Base-by-base conservation (phyloP, 2,113 vertebrate genomes). In the Gymnarchus niloticus region DNA sequence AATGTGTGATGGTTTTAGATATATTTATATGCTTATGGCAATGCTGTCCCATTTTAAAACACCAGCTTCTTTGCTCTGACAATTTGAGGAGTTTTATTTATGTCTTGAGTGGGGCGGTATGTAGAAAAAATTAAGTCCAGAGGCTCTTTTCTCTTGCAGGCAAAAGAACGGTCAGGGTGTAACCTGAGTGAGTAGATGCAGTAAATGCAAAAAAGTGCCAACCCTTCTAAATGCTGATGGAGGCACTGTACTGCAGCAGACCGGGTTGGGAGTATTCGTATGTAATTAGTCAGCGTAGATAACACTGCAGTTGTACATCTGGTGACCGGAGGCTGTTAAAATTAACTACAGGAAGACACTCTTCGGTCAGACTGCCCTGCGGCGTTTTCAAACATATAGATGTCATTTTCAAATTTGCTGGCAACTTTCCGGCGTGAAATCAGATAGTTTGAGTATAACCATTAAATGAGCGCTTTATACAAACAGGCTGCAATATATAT, bases 211-310 rank as follows among this genome's bases (percentile, higher is more conserved):
- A n/a, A 77, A 73, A 87, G 77, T 83, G 65, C 83, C 86, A 57
- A 52, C 59, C 82, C 86, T 87, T 85, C 88, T 21, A 61, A 23
- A 90, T 89, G 88, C 85, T 86, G 88, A 90, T 90, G 84, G 61
- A 49, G 69, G 56, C 41, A 6, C 12, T 14, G 41, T 81, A 86
- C 86, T 84, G 59, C 84, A 54, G 65, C 80, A 73, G 84, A 73
- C 33, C 65, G 2, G 23, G 10, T 41, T 41, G 21, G n/a, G 51
- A 51, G 81, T 77, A 77, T 76, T 83, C 77, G 48, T 33, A 83
- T 76, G 81, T 77, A 57, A 86, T 86, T 83, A 83, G 49, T 77
- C 37, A 83, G 65, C 37, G 14, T 37, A 56, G 81, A 77, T 41
- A 44, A 28, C 52, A 49, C 33, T 46, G 59, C 10, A 6, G 65